Base-by-base conservation (phyloP, 2,888 invertebrate genomes). In the Ceratothoa steindachneri region DNA sequence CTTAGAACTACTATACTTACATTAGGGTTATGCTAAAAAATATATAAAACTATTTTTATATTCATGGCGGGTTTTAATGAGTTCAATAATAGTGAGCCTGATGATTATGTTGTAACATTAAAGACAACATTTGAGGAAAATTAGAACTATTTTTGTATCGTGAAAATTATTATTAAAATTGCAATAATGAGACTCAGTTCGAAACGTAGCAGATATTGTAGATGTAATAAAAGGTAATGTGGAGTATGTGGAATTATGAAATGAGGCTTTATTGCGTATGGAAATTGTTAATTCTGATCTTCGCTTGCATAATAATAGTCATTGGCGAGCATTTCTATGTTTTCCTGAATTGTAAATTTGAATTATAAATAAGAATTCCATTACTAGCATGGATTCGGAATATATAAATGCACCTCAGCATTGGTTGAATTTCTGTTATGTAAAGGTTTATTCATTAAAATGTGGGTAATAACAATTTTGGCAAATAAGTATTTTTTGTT, bases 61-160 rank as follows among this genome's bases (percentile, higher is more conserved):
- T 60, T 60, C 60, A 60, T 60, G 60, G 60, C 24, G 22, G n/a
- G 60, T 60, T 60, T 60, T 60, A 60, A 60, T 60, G 60, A n/a
- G 60, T 60, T 60, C 60, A 60, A 60, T 60, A 60, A 60, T 60
- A 60, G 60, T 60, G 60, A 60, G 24, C 27, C 60, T 22, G 24
- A 60, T 60, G 60, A 60, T 60, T 24, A 60, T 60, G 60, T 60
- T 60, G 60, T 9, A 22, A 24, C 60, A 60, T 60, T 60, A 60
- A 24, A 60, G 60, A 60, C 60, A 60, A 24, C 60, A 60, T 60
- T 60, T 24, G 22, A 60, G 60, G 60, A 24, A 60, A 60, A 60
- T 60, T 60, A 60, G 60, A 60, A 60, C 24, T 22, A 24, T 60
- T 41, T 60, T 60, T 60, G n/a, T n/a, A 60, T 15, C 24, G 24